Evolutionary conservation across 2,888 invertebrate genomes (phyloP), one percentile per base, ranked within the genome.

Genomic region (Napeogenes sylphis): DNA sequence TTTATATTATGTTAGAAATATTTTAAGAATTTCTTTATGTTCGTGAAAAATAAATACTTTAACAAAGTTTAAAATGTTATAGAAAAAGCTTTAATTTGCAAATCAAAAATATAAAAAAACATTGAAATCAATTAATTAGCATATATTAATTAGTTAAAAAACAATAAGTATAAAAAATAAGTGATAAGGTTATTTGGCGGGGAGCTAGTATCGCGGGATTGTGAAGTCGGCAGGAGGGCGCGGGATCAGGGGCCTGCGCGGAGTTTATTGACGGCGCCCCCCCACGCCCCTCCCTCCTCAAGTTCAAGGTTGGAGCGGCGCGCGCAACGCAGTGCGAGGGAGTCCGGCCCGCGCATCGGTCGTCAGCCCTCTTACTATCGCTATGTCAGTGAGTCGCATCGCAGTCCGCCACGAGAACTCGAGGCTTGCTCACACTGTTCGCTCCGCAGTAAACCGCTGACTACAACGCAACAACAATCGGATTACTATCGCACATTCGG

Each of bases 251-350:
- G 83, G 80, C 83, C 84, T 87, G 88, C 86, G 87, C 88, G 86
- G 87, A 85, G 86, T 85, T 84, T 85, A 90, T 87, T 87, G 89
- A 87, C 86, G 90, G 89, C 83, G 81, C 81, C 79, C 75, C 75
- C 79, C 77, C 83, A 81, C 81, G 81, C 81, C 82, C 88, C 82
- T 82, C 83, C 83, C 85, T 80, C 86, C 78, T 88, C 90, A 91
- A 92, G 92, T 91, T 92, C 91, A 91, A 92, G 92, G 92, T 89
- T 90, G 90, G 92, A 90, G 84, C 88, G 90, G 91, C 91, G 87
- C 91, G 92, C 90, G 91, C 84, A 81, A 87, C 86, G 85, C 90
- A 90, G 91, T 91, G 91, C 91, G 87, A 90, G 90, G 90, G 90
- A 90, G 88, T 90, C 87, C 90, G 90, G 87, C 87, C 86, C 87